A percentile compares a stretch with the other conserved stretches of the same genome.
Conservation (phyloP, 2,113 vertebrate genomes). For the Bagarius yarrelli region DNA sequence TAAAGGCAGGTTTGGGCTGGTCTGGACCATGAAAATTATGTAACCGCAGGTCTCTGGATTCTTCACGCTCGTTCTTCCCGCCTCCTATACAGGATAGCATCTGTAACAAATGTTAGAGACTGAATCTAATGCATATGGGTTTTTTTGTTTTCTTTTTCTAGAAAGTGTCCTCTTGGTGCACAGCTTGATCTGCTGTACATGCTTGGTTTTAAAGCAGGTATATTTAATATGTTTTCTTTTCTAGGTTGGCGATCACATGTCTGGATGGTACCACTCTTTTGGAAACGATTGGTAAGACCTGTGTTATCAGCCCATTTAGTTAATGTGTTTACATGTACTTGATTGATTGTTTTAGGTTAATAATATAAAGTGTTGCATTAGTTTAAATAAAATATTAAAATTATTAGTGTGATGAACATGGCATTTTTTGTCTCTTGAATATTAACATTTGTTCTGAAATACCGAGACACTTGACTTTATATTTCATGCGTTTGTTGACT, state of each 20-base stretch:
- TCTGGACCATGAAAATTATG: conserved; percentile 19
- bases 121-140: neutral
- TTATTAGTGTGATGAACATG: neutral
- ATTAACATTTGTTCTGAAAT: neutral
- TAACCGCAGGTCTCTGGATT: conserved; percentile 4
- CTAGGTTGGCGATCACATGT: conserved; percentile 47
- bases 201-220: neutral
- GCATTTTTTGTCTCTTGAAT: neutral
- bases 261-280: conserved; percentile 40
- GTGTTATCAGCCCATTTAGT: neutral
- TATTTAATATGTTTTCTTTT: conserved; percentile 15
- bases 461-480: too few relatives aligned
- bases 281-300: conserved; percentile 50
- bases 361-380: neutral
- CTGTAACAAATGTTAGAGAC: neutral
- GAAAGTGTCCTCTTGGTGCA: neutral
- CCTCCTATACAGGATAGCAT: neutral
- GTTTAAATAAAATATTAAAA: too few relatives aligned
- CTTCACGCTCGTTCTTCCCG: neutral
- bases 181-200: neutral
- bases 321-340: neutral
- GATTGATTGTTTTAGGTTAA: neutral
- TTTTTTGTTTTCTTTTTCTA: neutral
- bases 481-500: too few relatives aligned
- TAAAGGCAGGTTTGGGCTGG: conserved; percentile 13